These are phyloP conservation scores for Neoitamus cyanurus DNA, from an alignment of 2,888 invertebrate genomes.

Conservation along the genomic window DNA sequence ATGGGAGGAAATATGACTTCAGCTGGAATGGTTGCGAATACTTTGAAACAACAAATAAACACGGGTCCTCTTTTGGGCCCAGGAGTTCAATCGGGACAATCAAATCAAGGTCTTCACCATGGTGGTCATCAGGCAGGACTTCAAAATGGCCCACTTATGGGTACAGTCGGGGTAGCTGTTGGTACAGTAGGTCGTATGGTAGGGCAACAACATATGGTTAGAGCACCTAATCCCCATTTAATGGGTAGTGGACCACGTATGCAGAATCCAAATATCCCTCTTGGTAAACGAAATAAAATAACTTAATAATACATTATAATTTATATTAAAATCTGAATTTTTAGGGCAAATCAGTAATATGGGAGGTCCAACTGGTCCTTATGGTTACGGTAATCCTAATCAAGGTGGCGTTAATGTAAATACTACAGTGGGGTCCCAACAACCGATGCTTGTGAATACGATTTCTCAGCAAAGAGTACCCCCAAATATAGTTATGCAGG, in stretches of 20 bases:
- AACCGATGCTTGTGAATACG: conserved; percentile 52
- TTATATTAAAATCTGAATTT: background rate
- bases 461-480: conserved; percentile 68
- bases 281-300: conserved; percentile 49
- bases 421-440: conserved; percentile 58
- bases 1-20: conserved; percentile 76
- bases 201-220: conserved; percentile 62
- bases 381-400: conserved; percentile 58
- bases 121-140: conserved; percentile 68
- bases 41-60: conserved; percentile 78
- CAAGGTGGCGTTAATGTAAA: conserved; percentile 58
- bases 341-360: conserved; percentile 65
- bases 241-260: conserved; percentile 70
- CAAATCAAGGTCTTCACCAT: conserved; percentile 63
- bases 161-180: conserved; percentile 58
- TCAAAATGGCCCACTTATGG: conserved; percentile 83
- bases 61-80: conserved; percentile 59
- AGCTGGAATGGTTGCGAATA: conserved; percentile 77
- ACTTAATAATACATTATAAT: background rate
- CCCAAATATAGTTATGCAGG: conserved; percentile 60
- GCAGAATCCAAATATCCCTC: conserved; percentile 69
- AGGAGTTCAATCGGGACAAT: conserved; percentile 54
- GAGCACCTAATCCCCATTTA: conserved; percentile 65
- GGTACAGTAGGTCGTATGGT: conserved; percentile 62
- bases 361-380: conserved; percentile 61